Evolutionary conservation across 2,888 invertebrate genomes (phyloP).

Genomic region (Ethmia dodecea): DNA sequence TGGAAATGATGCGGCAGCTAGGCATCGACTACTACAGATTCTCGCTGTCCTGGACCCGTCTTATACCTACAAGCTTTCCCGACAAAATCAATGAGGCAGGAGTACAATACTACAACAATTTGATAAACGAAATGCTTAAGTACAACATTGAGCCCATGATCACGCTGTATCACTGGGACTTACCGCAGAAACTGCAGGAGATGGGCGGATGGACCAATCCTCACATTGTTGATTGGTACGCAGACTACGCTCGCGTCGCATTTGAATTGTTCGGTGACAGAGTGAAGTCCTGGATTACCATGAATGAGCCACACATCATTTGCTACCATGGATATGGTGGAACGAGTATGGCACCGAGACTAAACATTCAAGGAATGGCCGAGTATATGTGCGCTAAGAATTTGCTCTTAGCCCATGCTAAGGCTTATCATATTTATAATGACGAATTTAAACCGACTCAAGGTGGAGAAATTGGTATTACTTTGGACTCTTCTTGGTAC

Average conservation of each 20-base stretch:
- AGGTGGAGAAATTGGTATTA: conserved; percentile 27
- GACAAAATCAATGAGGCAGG: conserved; percentile 70
- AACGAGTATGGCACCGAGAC: conserved; percentile 32
- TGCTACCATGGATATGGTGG: conserved; percentile 58
- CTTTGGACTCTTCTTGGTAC: conserved; percentile 16
- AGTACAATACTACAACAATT: conserved; percentile 37
- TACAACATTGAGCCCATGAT: conserved; percentile 79
- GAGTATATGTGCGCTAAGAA: conserved; percentile 66
- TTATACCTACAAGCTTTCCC: conserved; percentile 76
- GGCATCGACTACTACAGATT: conserved; percentile 73
- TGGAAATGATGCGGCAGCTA: conserved; percentile 57
- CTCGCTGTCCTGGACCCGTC: conserved; percentile 79
- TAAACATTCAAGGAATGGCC: conserved; percentile 45
- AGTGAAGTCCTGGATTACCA: conserved; percentile 72
- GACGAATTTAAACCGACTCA: conserved; percentile 33
- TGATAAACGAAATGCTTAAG: conserved; percentile 71
- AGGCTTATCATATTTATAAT: conserved; percentile 48
- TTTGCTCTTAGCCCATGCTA: conserved; percentile 72
- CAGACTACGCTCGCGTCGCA: conserved; percentile 53
- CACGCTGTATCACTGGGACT: conserved; percentile 72
- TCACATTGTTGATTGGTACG: conserved; percentile 56
- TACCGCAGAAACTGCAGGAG: conserved; percentile 68
- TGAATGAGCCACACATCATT: conserved; percentile 68
- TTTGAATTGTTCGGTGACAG: conserved; percentile 62
- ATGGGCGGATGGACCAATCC: conserved; percentile 72